Percentiles rank a stretch among this genome's conserved stretches.
These are phyloP conservation scores for Limnephilus auricula DNA, from an alignment of 2,888 invertebrate species.

Conservation along the genomic window DNA sequence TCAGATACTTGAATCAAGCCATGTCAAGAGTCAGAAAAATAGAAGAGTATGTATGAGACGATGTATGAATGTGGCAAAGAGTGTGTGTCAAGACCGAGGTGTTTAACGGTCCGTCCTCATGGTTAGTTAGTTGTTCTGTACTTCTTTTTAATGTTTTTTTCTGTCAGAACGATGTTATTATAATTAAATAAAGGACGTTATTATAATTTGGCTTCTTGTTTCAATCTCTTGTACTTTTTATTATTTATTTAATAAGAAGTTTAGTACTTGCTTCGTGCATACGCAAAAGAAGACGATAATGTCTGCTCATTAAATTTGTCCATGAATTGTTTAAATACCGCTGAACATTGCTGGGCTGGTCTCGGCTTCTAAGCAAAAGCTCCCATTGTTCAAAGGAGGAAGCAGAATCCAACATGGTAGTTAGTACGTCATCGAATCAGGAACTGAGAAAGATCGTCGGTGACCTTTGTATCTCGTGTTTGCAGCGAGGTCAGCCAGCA, in stretches of 20 bases:
- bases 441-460: slow-evolving; percentile 15
- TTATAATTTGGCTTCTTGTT: not conserved
- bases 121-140: too few relatives aligned
- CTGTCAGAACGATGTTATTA: not conserved
- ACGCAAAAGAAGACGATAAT: not conserved
- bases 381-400: not conserved
- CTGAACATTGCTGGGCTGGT: not conserved
- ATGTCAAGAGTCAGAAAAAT: too few relatives aligned
- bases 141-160: not conserved
- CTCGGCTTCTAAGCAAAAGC: not conserved
- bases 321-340: not conserved
- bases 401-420: not conserved
- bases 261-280: not conserved
- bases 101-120: too few relatives aligned
- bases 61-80: too few relatives aligned
- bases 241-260: not conserved
- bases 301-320: not conserved
- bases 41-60: too few relatives aligned
- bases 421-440: slow-evolving; percentile 25
- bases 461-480: slow-evolving; percentile 30
- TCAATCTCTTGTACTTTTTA: not conserved
- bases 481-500: slow-evolving; percentile 42
- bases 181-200: not conserved
- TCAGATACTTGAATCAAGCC: too few relatives aligned
- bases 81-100: too few relatives aligned